Evolutionary conservation across 2,797 vertebrate genomes (phyloP), one percentile per base, ranked within the genome.

Genomic region (Onychomys torridus): DNA sequence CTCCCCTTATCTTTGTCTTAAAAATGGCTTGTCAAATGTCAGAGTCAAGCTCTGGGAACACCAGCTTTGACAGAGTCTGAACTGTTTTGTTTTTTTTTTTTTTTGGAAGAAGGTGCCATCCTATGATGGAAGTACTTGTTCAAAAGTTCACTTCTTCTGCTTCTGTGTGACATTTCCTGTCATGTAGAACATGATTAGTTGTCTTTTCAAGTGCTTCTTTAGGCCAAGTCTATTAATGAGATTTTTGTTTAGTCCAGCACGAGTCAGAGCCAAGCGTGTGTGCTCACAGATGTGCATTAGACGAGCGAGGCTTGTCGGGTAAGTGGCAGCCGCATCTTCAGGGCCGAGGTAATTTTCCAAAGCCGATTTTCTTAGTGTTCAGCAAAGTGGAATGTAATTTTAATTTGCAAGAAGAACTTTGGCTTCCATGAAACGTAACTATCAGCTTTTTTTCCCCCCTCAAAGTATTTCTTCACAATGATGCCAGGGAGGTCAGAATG

Each of bases 151-250:
- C 91, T 61, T 96, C n/a, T 97, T 97, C 97, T 97, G 94, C 98
- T 97, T 98, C 97, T 94, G 89, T 96, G 96, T 95, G 97, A 97
- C 82, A 96, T 77, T 90, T 97, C 97, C 96, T 77, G 97, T 98
- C 98, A 96, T 97, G 98, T 94, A 97, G 97, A 97, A 95, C 98
- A 97, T 98, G 98, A 97, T 98, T 97, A 96, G 96, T 85, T 94
- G 97, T 97, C 95, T 98, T 97, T 92, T 98, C 89, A 97, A 98
- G 97, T 96, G 97, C 96, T 93, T 98, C 97, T 97, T 97, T 97
- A 94, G 93, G 92, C 97, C 71, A 93, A 94, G 92, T 96, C 97
- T 98, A 97, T 91, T 97, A 97, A 97, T 95, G 96, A 98, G 96
- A 97, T 94, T 93, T 93, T 90, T 17, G 21, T 97, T 98, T 94